Conservation (phyloP, 2,888 invertebrate species). For the Drosophila barbarae region DNA sequence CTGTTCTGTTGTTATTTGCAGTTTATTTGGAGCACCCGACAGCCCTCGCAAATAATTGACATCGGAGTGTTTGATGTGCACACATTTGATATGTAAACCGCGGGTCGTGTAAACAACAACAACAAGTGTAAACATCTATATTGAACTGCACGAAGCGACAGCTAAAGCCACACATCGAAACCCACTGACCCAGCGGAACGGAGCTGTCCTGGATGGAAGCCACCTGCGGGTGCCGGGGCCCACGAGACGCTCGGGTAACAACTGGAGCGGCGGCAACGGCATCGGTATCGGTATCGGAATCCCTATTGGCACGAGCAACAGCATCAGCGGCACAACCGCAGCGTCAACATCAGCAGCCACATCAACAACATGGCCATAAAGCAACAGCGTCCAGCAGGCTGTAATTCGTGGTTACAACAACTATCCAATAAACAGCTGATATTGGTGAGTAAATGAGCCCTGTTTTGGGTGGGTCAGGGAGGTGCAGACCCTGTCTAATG, state of each 20-base stretch:
- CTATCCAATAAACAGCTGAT: conserved; percentile 62
- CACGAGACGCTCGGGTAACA: conserved; percentile 42
- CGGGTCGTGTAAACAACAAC: conserved; percentile 40
- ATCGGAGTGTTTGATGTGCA: conserved; percentile 13
- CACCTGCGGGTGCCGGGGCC: conserved; percentile 40
- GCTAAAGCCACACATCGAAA: conserved; percentile 16
- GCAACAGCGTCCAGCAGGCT: conserved; percentile 59
- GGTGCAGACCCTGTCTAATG: neutral
- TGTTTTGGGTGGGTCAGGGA: neutral
- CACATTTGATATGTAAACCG: conserved; percentile 32
- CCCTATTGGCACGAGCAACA: conserved; percentile 25
- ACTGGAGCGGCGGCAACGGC: conserved; percentile 40
- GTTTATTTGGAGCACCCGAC: conserved; percentile 31
- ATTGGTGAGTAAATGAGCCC: conserved; percentile 52
- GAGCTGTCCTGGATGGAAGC: conserved; percentile 62
- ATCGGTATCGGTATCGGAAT: conserved; percentile 24
- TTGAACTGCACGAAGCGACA: conserved; percentile 1
- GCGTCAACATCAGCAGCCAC: conserved; percentile 36
- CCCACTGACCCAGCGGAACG: conserved; percentile 9
- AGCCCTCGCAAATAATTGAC: conserved; percentile 27
- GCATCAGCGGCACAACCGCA: conserved; percentile 39
- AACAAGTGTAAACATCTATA: conserved; percentile 40
- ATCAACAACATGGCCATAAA: conserved; percentile 59
- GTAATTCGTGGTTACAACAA: conserved; percentile 73
- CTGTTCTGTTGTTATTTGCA: conserved; percentile 30